Evolutionary conservation across 2,888 invertebrate species (phyloP), one percentile per base, ranked within the genome.

Genomic region (Leptinotarsa rubiginosa): DNA sequence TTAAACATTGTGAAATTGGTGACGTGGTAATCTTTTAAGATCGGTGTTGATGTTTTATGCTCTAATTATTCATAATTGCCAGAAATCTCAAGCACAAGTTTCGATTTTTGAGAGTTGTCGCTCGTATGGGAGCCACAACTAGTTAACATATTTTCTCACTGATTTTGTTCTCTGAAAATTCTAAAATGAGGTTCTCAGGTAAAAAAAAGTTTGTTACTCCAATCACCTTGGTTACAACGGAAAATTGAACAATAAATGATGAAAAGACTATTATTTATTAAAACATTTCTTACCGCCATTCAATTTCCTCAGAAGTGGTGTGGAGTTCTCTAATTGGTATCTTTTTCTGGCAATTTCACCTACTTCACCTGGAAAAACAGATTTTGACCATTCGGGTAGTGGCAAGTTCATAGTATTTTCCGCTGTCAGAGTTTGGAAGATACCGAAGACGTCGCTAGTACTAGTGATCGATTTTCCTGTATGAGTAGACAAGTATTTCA

Each of bases 341-440:
- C 88, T 87, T 50, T 87, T 81, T n/a, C 84, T 81, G 0, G 87
- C 84, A 18, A 88, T 82, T 18, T 83, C 84, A 3, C 86, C 83
- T 1, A 87, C 81, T 49, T 56, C 47, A 4, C 18, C n/a, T 56
- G 93, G 93, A 84, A 89, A 94, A 0, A 94, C 90, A 22, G 86
- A 85, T 31, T 78, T 68, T 1, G 79, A 80, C 82, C 82, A 81
- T 10, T 72, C 77, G 12, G 78, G 82, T 72, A 80, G 77, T 69
- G 75, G 81, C 15, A 81, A 79, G 76, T 93, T 93, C 77, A 92
- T 91, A 2, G 91, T 79, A 10, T 84, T 82, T 87, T 94, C 94
- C 74, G 94, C 93, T 67, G 87, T 90, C 2, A 94, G 86, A 0
- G 89, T 89, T 82, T 91, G 91, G 82, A 92, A 93, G 20, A 94